Evolutionary conservation across 2,113 vertebrate species (phyloP), one percentile per base, ranked within the genome.

Genomic region (Scytalopus superciliaris): DNA sequence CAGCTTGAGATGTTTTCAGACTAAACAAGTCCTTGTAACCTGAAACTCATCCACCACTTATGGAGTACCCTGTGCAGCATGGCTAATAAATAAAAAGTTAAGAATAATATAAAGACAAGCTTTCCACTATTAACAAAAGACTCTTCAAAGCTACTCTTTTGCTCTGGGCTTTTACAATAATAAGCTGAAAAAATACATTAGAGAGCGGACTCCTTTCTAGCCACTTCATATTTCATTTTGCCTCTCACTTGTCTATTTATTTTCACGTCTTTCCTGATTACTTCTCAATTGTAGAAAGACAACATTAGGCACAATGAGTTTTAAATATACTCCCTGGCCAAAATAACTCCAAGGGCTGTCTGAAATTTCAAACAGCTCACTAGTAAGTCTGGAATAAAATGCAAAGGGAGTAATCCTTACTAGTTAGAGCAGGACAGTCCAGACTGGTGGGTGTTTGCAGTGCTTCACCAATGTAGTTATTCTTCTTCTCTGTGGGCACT

Each of bases 141-240:
- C 83, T 96, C 95, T 97, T 97, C 96, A 96, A 96, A 97, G 96
- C 86, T 90, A 73, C 87, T 92, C 83, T 87, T 95, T 97, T 90
- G 94, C 96, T 96, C 88, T 94, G 92, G 96, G 94, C 92, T 97
- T 97, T 96, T 97, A 90, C 64, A 96, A 96, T 96, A 97, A 96
- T 97, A 96, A 96, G 86, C 94, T 96, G 92, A 93, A 94, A 94
- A 96, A 96, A 92, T 94, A 94, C 90, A 95, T 95, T 94, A 96
- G 92, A 94, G 94, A 96, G 74, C 86, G 90, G 90, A 42, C 90
- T 94, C 66, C 69, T 96, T 95, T 90, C 90, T 95, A 90, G 73
- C 92, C 94, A 97, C 92, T 97, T 96, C 96, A 97, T 97, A 97
- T 97, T 96, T 96, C 96, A 96, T 96, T 94, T 94, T 92, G 40